Conservation (phyloP, 1,140 invertebrate genomes). For the Trissolcus basalis region DNA sequence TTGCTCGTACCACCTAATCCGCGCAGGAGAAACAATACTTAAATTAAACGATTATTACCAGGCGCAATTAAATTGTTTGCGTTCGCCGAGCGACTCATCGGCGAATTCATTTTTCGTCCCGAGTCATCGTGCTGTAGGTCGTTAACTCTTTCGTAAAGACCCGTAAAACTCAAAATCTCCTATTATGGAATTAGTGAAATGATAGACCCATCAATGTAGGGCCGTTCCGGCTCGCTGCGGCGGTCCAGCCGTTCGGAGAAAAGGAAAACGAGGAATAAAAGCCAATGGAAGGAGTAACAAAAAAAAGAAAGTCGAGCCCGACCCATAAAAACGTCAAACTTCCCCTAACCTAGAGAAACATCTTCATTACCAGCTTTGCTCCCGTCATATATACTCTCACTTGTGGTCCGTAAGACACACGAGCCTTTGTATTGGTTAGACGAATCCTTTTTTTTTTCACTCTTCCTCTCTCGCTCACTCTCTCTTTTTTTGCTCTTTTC, state of each 20-base stretch:
- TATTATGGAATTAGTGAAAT: constrained; percentile 75
- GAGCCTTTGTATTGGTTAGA: constrained; percentile 15
- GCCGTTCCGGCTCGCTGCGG: constrained; percentile 56
- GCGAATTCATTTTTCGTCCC: constrained; percentile 19
- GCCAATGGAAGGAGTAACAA: constrained; percentile 25
- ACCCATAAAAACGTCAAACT: constrained; percentile 77
- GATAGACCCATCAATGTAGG: constrained; percentile 72
- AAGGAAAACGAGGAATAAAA: constrained; percentile 51
- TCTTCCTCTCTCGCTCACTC: too few relatives aligned
- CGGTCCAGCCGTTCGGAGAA: constrained; percentile 65
- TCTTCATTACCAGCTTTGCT: constrained; percentile 73
- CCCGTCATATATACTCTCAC: constrained; percentile 64
- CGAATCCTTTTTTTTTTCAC: constrained; percentile 27
- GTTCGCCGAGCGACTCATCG: constrained; percentile 1
- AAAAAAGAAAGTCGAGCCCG: constrained; percentile 67
- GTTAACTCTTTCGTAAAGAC: constrained; percentile 62
- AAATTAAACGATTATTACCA: constrained; percentile 17
- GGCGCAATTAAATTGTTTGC: constrained; percentile 19
- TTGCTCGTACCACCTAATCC: constrained; percentile 5
- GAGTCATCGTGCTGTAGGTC: constrained; percentile 64
- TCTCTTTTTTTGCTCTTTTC: constrained; percentile 10
- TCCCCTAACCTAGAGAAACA: constrained; percentile 76
- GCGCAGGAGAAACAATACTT: not conserved
- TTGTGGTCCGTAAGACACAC: constrained; percentile 28
- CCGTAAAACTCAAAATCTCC: constrained; percentile 67